Conservation (phyloP, 2,113 vertebrate species). For the Aegithalos caudatus region DNA sequence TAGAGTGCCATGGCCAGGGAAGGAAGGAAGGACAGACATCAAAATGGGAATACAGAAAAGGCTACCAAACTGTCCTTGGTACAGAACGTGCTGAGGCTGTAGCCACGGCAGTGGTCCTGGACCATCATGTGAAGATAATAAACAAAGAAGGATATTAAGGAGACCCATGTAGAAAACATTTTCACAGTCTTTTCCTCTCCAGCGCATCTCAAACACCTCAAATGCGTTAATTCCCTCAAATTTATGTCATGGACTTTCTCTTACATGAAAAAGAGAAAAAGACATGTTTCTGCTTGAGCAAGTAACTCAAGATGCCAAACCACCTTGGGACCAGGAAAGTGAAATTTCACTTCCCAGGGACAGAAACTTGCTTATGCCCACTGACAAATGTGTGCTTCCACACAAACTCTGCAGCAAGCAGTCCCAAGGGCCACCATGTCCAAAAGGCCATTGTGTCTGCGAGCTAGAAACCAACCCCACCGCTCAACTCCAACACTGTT, state of each 20-base stretch:
- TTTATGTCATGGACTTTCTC: fast-evolving
- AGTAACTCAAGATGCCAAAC: neutral
- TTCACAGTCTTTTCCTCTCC: neutral
- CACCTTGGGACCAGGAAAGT: neutral
- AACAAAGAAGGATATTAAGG: neutral
- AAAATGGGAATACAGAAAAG: neutral
- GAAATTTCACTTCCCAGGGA: neutral
- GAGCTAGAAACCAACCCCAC: neutral
- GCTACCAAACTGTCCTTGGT: neutral
- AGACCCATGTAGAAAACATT: neutral
- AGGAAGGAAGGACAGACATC: neutral
- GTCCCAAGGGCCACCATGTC: neutral
- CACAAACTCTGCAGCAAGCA: neutral
- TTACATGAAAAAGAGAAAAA: neutral
- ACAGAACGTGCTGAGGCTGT: neutral
- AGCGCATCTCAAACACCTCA: neutral
- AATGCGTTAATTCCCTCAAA: fast-evolving
- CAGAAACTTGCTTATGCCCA: neutral
- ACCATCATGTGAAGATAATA: neutral
- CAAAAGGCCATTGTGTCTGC: fast-evolving
- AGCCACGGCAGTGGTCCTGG: neutral
- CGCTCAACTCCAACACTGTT: fast-evolving
- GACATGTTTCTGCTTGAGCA: neutral
- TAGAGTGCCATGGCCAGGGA: neutral
- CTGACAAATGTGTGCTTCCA: neutral